Base-by-base conservation (phyloP, 2,113 vertebrate genomes). In the Engystomops pustulosus region DNA sequence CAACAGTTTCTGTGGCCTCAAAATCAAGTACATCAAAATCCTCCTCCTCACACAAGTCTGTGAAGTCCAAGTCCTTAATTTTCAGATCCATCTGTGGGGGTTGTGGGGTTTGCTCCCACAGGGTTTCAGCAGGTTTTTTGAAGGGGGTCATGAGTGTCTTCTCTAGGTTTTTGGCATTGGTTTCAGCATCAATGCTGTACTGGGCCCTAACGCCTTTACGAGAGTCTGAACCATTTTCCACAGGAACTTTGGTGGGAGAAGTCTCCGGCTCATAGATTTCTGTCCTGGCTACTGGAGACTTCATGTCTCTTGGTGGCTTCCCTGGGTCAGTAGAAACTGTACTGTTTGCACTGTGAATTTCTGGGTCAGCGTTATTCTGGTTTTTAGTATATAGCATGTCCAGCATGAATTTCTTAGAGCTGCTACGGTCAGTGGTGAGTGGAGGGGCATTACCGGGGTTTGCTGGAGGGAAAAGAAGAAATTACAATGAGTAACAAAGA, bases 41-140 rank as follows among this genome's bases (percentile, higher is more conserved):
- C 86, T 99, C 97, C 65, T 99, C 97, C 12, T 98, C 96, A 17
- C 93, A 89, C 18, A 99, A 85, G 91, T 99, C 98, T 0, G 98
- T 96, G 88, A 99, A 99, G 91, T 99, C 98, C 86, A 99, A 85
- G 89, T 99, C 98, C 84, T 95, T 97, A 91, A 99, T 98, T 51
- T 93, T 93, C 83, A 98, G 91, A 17, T 93, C 68, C 86, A 85
- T 0, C 93, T 91, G 49, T 79, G 87, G 11, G 83, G 91, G 32
- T 1, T 47, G 44, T 76, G 91, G 89, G 80, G 92, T 91, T 47
- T 90, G 90, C 51, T 95, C 93, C 93, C 92, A 95, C 0, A 90
- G 86, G 5, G 93, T 90, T 47, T 93, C 90, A 2, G 84, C 44
- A 0, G 92, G 92, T 36, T 93, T 89, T 62, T 92, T 90, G 74